These are phyloP conservation scores for Hepsetus odoe DNA, from an alignment of 2,113 vertebrate species.

Conservation along the genomic window DNA sequence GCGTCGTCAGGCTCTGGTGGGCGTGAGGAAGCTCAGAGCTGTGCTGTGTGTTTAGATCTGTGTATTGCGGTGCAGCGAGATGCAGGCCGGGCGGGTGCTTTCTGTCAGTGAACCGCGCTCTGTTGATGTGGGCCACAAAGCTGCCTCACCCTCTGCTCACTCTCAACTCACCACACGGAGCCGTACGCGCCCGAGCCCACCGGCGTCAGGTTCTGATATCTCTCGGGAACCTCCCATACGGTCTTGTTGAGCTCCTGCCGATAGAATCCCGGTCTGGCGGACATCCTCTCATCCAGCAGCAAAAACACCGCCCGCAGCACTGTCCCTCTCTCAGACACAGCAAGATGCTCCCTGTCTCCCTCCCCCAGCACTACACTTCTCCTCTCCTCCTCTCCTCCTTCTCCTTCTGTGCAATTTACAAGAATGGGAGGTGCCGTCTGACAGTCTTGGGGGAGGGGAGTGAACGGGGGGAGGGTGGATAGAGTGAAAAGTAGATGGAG, in stretches of 20 bases:
- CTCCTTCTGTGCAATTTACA: slow-evolving; percentile 19
- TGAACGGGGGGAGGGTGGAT: slow-evolving; percentile 1
- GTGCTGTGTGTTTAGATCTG: not conserved
- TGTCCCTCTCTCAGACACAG: not conserved
- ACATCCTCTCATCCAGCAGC: slow-evolving; percentile 57
- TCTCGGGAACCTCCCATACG: slow-evolving; percentile 94
- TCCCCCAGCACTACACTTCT: too few relatives aligned
- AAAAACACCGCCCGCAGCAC: not conserved
- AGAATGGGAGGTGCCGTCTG: slow-evolving; percentile 48
- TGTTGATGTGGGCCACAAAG: not conserved
- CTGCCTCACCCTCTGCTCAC: slow-evolving; percentile 51
- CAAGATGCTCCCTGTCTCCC: not conserved
- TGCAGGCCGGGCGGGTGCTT: not conserved
- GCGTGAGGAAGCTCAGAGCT: not conserved
- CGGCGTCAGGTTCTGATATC: slow-evolving; percentile 94
- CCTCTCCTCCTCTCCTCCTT: not conserved
- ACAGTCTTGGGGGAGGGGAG: slow-evolving; percentile 22
- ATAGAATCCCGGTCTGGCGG: slow-evolving; percentile 87
- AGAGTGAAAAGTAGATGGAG: not conserved
- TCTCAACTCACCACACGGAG: slow-evolving; percentile 88
- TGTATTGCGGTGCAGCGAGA: not conserved
- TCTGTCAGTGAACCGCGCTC: not conserved
- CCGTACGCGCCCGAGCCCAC: slow-evolving; percentile 96
- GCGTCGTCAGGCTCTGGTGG: not conserved
- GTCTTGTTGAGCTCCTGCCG: slow-evolving; percentile 97